Conservation (phyloP, 2,113 vertebrate species). For the Rhea americana region DNA sequence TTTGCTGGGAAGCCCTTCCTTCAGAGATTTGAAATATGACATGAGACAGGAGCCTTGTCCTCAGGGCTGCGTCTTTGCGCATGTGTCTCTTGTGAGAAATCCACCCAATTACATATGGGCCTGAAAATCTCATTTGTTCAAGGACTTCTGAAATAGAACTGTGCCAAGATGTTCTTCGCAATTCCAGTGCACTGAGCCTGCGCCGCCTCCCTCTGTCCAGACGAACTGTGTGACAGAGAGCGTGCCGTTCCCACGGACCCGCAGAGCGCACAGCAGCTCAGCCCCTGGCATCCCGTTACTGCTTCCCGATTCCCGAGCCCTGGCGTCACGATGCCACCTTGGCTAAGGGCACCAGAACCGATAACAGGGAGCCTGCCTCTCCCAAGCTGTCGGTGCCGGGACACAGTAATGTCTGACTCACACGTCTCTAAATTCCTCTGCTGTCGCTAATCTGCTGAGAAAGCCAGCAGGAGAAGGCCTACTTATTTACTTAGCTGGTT, state of each 20-base stretch:
- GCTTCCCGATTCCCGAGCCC: background rate
- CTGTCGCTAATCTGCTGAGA: background rate
- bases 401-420: rapidly evolving
- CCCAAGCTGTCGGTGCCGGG: background rate
- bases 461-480: background rate
- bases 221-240: rapidly evolving
- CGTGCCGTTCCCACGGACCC: too few species aligned
- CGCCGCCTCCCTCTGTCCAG: background rate
- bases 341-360: rapidly evolving
- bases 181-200: rapidly evolving
- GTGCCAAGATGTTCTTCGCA: background rate
- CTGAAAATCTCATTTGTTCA: background rate
- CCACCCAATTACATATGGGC: background rate
- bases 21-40: background rate
- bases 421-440: background rate
- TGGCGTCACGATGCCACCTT: rapidly evolving
- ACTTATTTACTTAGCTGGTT: background rate
- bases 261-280: background rate
- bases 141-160: rapidly evolving
- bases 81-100: rapidly evolving
- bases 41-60: background rate
- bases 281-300: background rate
- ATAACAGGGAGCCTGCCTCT: background rate
- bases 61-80: background rate
- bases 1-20: background rate